These are phyloP conservation scores for Sakesphorus luctuosus DNA, from an alignment of 2,113 vertebrate genomes.

Conservation along the genomic window DNA sequence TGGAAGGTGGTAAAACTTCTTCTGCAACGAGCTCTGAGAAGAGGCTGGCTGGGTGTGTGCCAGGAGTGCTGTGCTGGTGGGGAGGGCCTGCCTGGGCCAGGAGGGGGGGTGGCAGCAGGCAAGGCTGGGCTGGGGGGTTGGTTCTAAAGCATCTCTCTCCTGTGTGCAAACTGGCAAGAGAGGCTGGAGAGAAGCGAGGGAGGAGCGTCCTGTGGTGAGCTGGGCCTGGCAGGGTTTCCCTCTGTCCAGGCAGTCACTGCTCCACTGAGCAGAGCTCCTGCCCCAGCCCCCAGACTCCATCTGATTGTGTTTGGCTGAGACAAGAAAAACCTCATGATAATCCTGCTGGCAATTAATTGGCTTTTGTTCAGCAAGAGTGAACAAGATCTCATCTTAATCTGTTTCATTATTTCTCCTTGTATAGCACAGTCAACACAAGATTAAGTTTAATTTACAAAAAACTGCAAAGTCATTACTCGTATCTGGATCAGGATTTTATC, in stretches of 20 bases:
- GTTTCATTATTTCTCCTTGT: conserved; percentile 75
- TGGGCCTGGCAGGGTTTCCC: neutral
- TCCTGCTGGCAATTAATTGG: conserved; percentile 74
- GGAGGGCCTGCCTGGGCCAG: neutral
- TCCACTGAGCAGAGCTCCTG: neutral
- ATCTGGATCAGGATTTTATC: conserved; percentile 44
- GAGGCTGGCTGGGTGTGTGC: neutral
- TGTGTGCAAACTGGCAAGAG: neutral
- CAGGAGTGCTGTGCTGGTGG: neutral
- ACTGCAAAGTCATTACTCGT: conserved; percentile 64
- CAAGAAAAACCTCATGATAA: neutral
- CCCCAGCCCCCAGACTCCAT: neutral
- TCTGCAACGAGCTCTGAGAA: neutral
- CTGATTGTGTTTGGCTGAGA: conserved; percentile 28
- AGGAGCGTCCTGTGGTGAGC: neutral
- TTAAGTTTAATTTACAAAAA: conserved; percentile 76
- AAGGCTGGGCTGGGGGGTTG: neutral
- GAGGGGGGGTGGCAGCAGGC: neutral
- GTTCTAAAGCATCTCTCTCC: neutral
- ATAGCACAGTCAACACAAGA: conserved; percentile 77
- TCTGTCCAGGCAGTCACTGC: neutral
- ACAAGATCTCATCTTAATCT: conserved; percentile 78
- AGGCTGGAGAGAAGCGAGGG: neutral
- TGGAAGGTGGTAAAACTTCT: neutral
- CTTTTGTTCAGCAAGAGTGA: conserved; percentile 75